Conservation (phyloP, 2,113 vertebrate species). For the Girardinichthys multiradiatus region DNA sequence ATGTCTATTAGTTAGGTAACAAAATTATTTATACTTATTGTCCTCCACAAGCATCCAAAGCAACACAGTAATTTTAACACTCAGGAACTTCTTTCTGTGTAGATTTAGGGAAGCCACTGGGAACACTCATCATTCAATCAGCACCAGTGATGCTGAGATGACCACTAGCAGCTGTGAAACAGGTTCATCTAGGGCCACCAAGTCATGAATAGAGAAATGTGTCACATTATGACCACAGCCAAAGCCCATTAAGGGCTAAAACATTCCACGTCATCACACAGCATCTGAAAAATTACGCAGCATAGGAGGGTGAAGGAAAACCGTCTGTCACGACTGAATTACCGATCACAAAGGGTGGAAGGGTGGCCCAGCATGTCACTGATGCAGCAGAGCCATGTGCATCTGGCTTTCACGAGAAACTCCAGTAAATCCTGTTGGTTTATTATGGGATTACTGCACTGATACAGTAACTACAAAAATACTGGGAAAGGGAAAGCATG, state of each 20-base stretch:
- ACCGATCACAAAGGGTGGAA: conserved; percentile 1
- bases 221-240: conserved; percentile 19
- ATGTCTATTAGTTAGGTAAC: too few species aligned
- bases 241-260: conserved; percentile 59
- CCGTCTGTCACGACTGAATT: conserved; percentile 52
- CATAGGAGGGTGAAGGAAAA: conserved; percentile 35
- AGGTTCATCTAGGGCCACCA: conserved; percentile 45
- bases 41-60: too few species aligned
- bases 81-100: not conserved
- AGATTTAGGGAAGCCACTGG: conserved; percentile 17
- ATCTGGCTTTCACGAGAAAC: not conserved
- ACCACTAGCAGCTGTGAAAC: conserved; percentile 49
- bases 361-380: not conserved
- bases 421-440: conserved; percentile 18
- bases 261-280: conserved; percentile 15
- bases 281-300: conserved; percentile 36
- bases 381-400: not conserved
- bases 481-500: conserved; percentile 11
- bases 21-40: too few species aligned
- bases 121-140: conserved; percentile 4
- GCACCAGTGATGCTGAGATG: conserved; percentile 20
- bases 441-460: conserved; percentile 37
- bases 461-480: conserved; percentile 24
- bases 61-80: not conserved
- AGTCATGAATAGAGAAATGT: conserved; percentile 32